Evolutionary conservation across 2,888 invertebrate genomes (phyloP).

Genomic region (Dorcus hopei): DNA sequence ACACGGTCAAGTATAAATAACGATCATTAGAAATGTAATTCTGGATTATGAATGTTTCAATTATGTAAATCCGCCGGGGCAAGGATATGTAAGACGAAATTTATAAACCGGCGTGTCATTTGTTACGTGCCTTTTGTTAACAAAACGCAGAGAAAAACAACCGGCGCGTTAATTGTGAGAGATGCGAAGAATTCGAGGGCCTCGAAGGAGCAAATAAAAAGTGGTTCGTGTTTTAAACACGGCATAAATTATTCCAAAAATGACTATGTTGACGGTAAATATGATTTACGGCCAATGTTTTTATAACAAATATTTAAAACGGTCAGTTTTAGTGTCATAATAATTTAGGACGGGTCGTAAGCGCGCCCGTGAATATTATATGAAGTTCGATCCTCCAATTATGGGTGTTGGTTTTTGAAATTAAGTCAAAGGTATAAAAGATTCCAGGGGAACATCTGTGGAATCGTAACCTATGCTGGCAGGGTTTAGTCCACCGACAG

Average conservation of each 20-base stretch:
- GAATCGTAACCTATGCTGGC: not conserved
- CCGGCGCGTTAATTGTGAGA: not conserved
- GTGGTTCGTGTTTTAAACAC: not conserved
- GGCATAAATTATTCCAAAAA: not conserved
- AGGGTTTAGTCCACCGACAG: not conserved
- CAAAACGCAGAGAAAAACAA: no score
- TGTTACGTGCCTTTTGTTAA: no score
- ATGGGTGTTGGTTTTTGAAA: constrained; percentile 2
- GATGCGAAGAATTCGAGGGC: not conserved
- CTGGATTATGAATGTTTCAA: constrained; percentile 31
- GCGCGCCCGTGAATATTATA: not conserved
- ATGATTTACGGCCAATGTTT: not conserved
- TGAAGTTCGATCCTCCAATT: not conserved
- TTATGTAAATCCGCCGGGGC: constrained; percentile 29
- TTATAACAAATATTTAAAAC: not conserved
- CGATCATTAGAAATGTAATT: constrained; percentile 27
- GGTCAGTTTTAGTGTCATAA: not conserved
- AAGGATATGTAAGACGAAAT: no score
- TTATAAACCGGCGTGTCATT: no score
- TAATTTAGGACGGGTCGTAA: constrained; percentile 1
- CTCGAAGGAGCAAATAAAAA: no score
- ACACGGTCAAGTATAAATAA: constrained; percentile 25
- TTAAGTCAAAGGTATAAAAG: not conserved
- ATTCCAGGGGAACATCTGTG: not conserved
- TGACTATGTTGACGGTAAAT: not conserved